Base-by-base conservation (phyloP, 92 coral and sea anemone genomes). In the Nematostella vectensis region DNA sequence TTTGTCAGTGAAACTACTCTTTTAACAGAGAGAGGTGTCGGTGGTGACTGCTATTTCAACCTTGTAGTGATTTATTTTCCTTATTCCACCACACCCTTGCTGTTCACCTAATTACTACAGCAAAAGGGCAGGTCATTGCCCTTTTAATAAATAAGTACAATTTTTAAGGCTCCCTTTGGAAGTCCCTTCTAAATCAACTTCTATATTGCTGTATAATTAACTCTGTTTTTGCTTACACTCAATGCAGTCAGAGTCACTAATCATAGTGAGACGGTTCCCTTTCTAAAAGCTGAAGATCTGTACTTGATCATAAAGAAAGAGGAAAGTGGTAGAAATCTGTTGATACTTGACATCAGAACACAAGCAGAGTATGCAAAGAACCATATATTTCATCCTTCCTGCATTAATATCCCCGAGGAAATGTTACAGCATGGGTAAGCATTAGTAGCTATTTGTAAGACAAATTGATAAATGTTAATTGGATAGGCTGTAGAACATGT, bases 341-440 rank as follows among this genome's bases (percentile, higher is more conserved):
- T 88, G 62, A 71, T 88, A 61, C 62, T 88, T 33, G 96, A 88
- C 45, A 61, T 83, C 37, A 77, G 96, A 69, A 63, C 85, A 50
- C 67, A 64, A 47, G 52, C 65, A 24, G 80, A 76, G 55, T 88
- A 58, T 48, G 56, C 62, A 26, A 69, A 62, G 12, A 78, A 83
- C 27, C 88, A 55, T 19, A 88, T 88, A 54, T 62, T 58, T 15
- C 73, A 67, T 52, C 54, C 68, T 1, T 76, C 80, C 3, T 80
- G 94, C 59, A 84, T 88, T 29, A 88, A 68, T 55, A 76, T 88
- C n/a, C 94, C 96, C 10, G 82, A 68, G 25, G 96, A 88, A 54
- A 58, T 83, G 48, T 47, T 88, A 26, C 87, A 88, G 58, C 74
- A 70, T 60, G 88, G 96, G 96, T 88, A 69, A 50, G 72, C 30